Evolutionary conservation across 2,797 vertebrate genomes (phyloP).

Genomic region (Lycodopsis pacificus): DNA sequence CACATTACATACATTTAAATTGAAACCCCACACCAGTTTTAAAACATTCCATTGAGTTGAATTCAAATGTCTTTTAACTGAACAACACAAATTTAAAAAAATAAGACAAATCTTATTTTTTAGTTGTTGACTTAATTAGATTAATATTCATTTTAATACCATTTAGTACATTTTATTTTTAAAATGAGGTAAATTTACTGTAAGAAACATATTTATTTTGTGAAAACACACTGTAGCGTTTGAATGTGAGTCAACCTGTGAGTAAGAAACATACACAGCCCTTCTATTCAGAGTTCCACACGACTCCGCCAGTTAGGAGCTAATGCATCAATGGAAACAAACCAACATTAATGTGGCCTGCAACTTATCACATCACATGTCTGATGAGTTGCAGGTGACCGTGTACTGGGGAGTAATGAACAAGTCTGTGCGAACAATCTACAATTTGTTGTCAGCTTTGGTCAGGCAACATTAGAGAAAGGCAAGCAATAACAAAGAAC

Average conservation of each 20-base stretch:
- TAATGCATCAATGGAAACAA: slow-evolving; percentile 10
- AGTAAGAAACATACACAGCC: neutral
- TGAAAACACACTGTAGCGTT: neutral
- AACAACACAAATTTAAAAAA: neutral
- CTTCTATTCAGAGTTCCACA: neutral
- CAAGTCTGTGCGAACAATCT: slow-evolving; percentile 3
- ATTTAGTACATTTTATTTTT: neutral
- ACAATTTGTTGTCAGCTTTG: neutral
- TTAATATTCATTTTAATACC: neutral
- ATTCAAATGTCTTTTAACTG: neutral
- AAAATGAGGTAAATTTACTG: neutral
- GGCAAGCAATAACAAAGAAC: neutral
- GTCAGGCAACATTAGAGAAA: neutral
- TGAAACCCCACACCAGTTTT: neutral
- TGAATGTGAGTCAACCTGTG: neutral
- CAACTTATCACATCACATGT: slow-evolving; percentile 32
- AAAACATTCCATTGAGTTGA: neutral
- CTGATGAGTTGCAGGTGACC: slow-evolving; percentile 20
- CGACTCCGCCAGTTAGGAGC: neutral
- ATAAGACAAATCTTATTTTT: neutral
- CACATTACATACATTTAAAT: neutral
- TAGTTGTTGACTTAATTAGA: neutral
- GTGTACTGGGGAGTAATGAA: slow-evolving; percentile 28
- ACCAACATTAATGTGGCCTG: slow-evolving; percentile 9
- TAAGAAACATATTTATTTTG: neutral